A percentile compares a stretch with the other conserved stretches of the same genome.
phyloP scores from a whole-genome alignment of 2,113 vertebrate species.

The Macquaria australasica region DNA sequence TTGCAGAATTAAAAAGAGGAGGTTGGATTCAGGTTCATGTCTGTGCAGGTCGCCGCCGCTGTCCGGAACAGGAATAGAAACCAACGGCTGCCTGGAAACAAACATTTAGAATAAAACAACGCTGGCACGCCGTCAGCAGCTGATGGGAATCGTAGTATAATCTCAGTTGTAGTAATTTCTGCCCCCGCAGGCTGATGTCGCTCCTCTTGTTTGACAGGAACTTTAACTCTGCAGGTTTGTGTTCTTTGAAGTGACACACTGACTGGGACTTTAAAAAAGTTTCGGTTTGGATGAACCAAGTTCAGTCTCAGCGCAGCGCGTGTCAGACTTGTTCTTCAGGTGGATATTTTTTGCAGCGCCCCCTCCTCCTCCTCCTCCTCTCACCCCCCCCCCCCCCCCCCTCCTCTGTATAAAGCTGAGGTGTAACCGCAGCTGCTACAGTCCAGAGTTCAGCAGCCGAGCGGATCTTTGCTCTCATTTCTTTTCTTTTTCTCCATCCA shows the following conservation, averaged over 20 bases:
- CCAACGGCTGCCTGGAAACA: not conserved
- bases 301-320: not conserved
- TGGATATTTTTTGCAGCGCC: constrained; percentile 37
- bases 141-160: not conserved
- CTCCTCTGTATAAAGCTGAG: constrained; percentile 54
- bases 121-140: not conserved
- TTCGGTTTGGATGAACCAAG: constrained; percentile 16
- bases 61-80: not conserved
- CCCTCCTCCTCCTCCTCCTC: not conserved
- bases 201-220: not conserved
- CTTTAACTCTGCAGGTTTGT: not conserved
- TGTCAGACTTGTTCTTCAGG: constrained; percentile 13
- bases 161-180: too few species aligned
- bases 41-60: not conserved
- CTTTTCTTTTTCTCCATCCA: not conserved
- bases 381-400: not conserved
- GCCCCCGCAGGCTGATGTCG: not conserved
- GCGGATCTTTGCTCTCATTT: not conserved
- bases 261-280: not conserved
- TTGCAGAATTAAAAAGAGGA: too few species aligned
- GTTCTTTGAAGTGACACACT: too few species aligned
- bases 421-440: not conserved
- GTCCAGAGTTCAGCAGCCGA: constrained; percentile 65
- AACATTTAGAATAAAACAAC: too few species aligned
- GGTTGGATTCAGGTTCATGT: not conserved